These are phyloP conservation scores for Indicator maculatus DNA, from an alignment of 2,113 vertebrate species.

Conservation along the genomic window DNA sequence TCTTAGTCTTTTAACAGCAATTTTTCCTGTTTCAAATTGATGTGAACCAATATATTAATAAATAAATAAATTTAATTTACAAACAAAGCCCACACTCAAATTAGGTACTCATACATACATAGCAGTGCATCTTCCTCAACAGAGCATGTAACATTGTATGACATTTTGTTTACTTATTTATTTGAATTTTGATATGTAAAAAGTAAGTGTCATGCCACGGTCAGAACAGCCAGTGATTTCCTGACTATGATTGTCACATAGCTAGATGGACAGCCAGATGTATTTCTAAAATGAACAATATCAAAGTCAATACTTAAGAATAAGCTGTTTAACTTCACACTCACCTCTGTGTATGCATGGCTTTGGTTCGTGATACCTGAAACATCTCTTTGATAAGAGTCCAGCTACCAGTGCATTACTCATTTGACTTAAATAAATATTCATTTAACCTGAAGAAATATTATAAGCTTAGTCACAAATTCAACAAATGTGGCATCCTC, in stretches of 20 bases:
- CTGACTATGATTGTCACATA: not conserved
- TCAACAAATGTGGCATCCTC: not conserved
- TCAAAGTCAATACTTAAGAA: not conserved
- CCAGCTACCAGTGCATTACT: not conserved
- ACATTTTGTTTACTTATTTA: not conserved
- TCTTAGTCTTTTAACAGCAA: not conserved
- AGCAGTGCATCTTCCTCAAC: not conserved
- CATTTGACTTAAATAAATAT: no score
- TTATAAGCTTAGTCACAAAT: fast-evolving
- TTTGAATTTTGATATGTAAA: not conserved
- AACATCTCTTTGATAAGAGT: not conserved
- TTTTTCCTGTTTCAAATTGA: not conserved
- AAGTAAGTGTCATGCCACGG: not conserved
- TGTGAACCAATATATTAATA: not conserved
- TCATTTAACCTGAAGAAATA: not conserved
- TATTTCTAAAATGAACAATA: not conserved
- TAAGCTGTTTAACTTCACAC: not conserved
- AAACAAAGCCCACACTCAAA: not conserved
- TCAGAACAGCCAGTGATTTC: not conserved
- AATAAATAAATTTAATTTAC: not conserved
- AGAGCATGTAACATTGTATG: not conserved
- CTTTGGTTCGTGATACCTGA: not conserved
- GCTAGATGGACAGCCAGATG: not conserved
- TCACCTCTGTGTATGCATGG: not conserved
- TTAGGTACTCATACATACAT: not conserved